Evolutionary conservation across 2,888 invertebrate species (phyloP), one percentile per base, ranked within the genome.

Genomic region (Drosophila vallismaia): DNA sequence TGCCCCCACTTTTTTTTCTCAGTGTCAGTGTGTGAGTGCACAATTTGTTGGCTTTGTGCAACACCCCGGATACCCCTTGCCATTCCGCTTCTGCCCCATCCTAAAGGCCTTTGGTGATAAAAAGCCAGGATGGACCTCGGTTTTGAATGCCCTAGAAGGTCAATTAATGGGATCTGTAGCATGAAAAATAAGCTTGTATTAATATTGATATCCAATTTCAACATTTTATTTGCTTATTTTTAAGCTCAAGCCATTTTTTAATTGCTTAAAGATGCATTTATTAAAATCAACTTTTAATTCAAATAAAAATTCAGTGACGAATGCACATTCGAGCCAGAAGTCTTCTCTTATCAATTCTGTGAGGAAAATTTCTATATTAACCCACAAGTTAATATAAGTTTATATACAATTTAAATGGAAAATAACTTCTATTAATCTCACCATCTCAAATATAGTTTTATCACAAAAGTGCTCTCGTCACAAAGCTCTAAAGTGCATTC

Each of bases 31-130:
- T 75, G 68, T 77, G 71, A 75, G 77, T 84, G 72, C 86, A 78
- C 82, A 82, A 86, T 86, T 86, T 86, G 82, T 84, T 82, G 82
- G 82, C 82, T 82, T 82, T 86, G 85, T 81, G 81, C 82, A 78
- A 76, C 54, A 70, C 45, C 40, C 9, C 38, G 28, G 8, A 19
- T 10, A 19, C 29, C 14, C 28, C 19, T n/a, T 12, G 24, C 46
- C 7, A 1, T 33, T 10, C 33, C 9, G 31, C 31, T 9, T 31
- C 3, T 4, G 9, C 1, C 4, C 12, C 51, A 8, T 12, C 40
- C 40, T 7, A 40, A 12, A 40, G 40, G 14, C 40, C 40, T 42
- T 42, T 42, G 14, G 19, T 14, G 8, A 14, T 8, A 42, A 19
- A 6, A 36, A 6, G 40, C 12, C 10, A 40, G 40, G 40, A 42